Evolutionary conservation across 2,888 invertebrate species (phyloP).

Genomic region (Netelia inedita): DNA sequence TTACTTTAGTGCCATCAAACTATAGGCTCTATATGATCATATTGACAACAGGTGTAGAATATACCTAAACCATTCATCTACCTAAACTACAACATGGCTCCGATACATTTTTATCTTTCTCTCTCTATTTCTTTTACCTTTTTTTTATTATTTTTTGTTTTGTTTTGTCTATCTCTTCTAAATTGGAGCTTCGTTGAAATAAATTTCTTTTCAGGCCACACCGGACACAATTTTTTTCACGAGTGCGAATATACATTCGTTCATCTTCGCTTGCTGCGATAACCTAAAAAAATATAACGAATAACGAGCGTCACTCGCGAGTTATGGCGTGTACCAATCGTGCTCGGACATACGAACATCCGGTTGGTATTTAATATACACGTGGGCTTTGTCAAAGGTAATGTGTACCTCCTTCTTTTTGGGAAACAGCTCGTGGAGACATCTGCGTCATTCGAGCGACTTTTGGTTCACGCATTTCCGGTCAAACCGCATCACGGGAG

Average conservation of each 20-base stretch:
- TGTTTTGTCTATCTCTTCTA: slow-evolving; percentile 10
- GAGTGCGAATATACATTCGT: background rate
- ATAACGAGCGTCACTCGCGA: background rate
- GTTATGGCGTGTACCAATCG: background rate
- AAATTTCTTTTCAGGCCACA: slow-evolving; percentile 19
- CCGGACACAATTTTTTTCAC: slow-evolving; percentile 8
- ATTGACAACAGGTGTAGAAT: slow-evolving; percentile 83
- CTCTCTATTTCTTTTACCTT: slow-evolving; percentile 2
- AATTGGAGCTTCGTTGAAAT: slow-evolving; percentile 15
- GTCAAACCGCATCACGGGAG: slow-evolving; percentile 1
- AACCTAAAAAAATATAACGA: slow-evolving; percentile 9
- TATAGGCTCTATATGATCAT: slow-evolving; percentile 82
- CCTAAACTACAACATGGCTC: slow-evolving; percentile 79
- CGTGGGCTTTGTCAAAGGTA: background rate
- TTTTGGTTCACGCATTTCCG: background rate
- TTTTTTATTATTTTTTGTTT: background rate
- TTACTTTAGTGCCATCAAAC: slow-evolving; percentile 76
- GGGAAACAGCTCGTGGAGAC: background rate
- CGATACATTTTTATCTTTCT: slow-evolving; percentile 34
- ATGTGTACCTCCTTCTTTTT: background rate
- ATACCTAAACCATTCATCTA: slow-evolving; percentile 80
- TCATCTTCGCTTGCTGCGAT: slow-evolving; percentile 12
- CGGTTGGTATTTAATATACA: background rate
- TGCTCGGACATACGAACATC: slow-evolving; percentile 10
- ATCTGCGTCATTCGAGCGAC: background rate